phyloP scores from a whole-genome alignment of 2,888 invertebrate species.

The Ryuthela nishihirai region DNA sequence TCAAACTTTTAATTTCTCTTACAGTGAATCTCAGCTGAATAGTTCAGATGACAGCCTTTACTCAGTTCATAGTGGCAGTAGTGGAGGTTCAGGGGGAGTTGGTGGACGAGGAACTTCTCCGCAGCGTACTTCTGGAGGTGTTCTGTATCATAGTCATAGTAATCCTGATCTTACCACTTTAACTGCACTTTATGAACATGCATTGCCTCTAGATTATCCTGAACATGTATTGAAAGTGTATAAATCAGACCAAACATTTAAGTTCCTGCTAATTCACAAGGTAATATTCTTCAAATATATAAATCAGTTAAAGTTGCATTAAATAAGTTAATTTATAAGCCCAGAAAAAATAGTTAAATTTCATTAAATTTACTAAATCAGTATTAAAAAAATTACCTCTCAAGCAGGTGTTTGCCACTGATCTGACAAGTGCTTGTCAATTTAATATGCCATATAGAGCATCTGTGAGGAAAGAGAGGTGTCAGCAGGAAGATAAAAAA shows the following conservation, averaged over 20 bases:
- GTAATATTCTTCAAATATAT: conserved; percentile 51
- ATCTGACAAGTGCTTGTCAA: too few relatives aligned
- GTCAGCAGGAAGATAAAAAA: too few relatives aligned
- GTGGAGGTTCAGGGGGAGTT: conserved; percentile 26
- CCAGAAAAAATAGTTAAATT: not conserved
- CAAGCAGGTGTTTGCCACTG: too few relatives aligned
- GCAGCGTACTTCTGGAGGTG: conserved; percentile 29
- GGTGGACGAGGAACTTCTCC: conserved; percentile 24
- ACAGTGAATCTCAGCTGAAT: conserved; percentile 43
- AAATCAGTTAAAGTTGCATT: too few relatives aligned
- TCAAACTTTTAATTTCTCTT: not conserved
- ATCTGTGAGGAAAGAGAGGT: too few relatives aligned
- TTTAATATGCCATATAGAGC: too few relatives aligned
- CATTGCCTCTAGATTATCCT: conserved; percentile 43
- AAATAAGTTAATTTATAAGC: not conserved
- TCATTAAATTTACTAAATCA: too few relatives aligned
- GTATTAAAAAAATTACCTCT: too few relatives aligned
- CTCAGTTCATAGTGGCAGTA: conserved; percentile 36
- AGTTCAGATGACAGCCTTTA: conserved; percentile 44
- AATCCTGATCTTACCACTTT: conserved; percentile 68
- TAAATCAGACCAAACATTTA: conserved; percentile 95
- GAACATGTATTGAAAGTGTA: conserved; percentile 81
- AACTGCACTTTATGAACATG: conserved; percentile 37
- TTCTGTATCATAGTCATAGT: conserved; percentile 76
- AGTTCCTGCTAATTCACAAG: conserved; percentile 93